phyloP scores from a whole-genome alignment of 2,113 vertebrate species.

The Elanus axillaris region DNA sequence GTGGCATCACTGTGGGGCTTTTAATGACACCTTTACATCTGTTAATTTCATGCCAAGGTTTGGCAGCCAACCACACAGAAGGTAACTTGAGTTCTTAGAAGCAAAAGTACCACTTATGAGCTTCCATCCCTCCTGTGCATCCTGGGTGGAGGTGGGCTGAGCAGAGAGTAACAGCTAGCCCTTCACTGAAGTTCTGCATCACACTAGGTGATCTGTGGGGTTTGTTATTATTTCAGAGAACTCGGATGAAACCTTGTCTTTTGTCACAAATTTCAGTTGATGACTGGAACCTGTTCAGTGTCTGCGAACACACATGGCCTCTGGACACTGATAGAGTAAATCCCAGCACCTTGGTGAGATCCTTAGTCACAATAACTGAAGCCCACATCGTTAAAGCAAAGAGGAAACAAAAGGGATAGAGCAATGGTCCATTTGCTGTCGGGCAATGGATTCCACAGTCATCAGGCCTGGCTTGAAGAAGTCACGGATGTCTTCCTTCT shows the following conservation, averaged over 20 bases:
- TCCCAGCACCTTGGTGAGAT: background rate
- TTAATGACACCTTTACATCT: background rate
- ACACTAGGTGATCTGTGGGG: background rate
- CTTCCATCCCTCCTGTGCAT: background rate
- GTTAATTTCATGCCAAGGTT: background rate
- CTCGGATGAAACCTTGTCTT: background rate
- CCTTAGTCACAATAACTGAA: background rate
- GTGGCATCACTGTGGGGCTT: background rate
- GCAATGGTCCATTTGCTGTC: background rate
- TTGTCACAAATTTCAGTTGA: background rate
- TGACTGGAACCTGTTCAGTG: background rate
- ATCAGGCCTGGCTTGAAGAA: background rate
- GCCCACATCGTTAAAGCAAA: background rate
- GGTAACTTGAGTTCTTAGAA: background rate
- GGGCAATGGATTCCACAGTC: background rate
- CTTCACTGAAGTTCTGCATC: background rate
- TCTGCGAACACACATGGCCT: fast-evolving
- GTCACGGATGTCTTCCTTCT: background rate
- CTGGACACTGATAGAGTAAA: background rate
- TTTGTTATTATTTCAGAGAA: background rate
- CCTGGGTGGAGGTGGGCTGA: background rate
- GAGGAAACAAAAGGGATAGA: background rate
- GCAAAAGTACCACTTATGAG: background rate
- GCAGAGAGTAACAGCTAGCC: background rate
- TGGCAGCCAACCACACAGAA: background rate